These are phyloP conservation scores for Tapera naevia DNA, from an alignment of 2,797 vertebrate genomes.

Conservation along the genomic window DNA sequence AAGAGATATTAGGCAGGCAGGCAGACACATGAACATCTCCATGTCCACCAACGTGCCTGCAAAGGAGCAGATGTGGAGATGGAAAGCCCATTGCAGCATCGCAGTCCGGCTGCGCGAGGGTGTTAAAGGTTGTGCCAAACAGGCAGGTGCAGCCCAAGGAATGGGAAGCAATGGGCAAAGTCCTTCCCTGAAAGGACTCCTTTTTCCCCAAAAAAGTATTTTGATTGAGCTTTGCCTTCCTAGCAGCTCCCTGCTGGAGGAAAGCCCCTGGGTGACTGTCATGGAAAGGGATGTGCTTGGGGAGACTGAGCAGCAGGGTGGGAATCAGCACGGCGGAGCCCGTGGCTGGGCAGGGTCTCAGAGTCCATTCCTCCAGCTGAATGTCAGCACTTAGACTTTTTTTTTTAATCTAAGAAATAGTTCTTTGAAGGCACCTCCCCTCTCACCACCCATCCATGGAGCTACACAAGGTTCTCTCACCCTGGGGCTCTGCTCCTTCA, in stretches of 20 bases:
- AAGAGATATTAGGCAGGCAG: neutral
- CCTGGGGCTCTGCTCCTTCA: neutral
- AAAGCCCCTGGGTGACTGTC: neutral
- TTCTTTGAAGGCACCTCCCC: neutral
- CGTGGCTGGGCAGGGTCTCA: neutral
- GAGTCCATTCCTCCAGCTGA: neutral
- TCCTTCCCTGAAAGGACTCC: neutral
- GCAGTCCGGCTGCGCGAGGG: neutral
- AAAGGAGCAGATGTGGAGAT: neutral
- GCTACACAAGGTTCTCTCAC: neutral
- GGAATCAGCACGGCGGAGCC: neutral
- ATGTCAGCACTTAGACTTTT: neutral
- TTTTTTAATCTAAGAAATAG: neutral
- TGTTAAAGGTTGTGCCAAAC: neutral
- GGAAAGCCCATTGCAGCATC: accelerated
- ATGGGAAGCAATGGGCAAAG: neutral
- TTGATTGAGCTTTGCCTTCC: neutral
- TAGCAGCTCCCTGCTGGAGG: neutral
- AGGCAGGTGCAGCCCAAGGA: neutral
- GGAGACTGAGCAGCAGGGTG: neutral
- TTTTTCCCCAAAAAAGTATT: neutral
- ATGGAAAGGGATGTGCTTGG: neutral
- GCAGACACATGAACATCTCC: neutral
- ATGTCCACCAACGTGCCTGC: neutral
- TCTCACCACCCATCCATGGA: accelerated